These are phyloP conservation scores for Chitala chitala DNA, from an alignment of 2,113 vertebrate species.

Conservation along the genomic window DNA sequence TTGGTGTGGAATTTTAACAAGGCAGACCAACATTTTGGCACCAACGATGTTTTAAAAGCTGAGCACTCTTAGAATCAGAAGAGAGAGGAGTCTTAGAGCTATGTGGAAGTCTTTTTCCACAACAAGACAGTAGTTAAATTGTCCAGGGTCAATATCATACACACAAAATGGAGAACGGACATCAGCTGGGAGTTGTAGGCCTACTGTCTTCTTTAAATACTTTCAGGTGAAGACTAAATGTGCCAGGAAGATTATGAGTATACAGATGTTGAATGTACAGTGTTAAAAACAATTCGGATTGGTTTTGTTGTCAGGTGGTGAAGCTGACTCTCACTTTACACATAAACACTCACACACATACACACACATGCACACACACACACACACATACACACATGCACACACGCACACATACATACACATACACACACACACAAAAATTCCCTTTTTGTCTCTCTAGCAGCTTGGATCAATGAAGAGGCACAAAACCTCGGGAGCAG, in stretches of 20 bases:
- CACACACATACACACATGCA: too few relatives aligned
- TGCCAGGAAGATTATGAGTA: neutral
- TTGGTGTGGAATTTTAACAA: constrained; percentile 52
- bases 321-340: neutral
- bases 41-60: constrained; percentile 33
- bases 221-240: neutral
- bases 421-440: neutral
- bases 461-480: neutral
- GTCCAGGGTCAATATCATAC: too few relatives aligned
- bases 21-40: constrained; percentile 47
- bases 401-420: too few relatives aligned
- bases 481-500: neutral
- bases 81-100: too few relatives aligned
- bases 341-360: neutral
- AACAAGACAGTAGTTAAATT: neutral
- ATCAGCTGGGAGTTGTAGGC: neutral
- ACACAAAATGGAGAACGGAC: neutral
- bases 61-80: constrained; percentile 21
- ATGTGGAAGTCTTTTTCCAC: too few relatives aligned
- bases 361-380: too few relatives aligned
- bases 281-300: neutral
- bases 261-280: neutral
- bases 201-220: neutral
- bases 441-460: too few relatives aligned
- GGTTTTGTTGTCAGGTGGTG: neutral